Evolutionary conservation across 2,888 invertebrate genomes (phyloP).

Genomic region (Tuta absoluta): DNA sequence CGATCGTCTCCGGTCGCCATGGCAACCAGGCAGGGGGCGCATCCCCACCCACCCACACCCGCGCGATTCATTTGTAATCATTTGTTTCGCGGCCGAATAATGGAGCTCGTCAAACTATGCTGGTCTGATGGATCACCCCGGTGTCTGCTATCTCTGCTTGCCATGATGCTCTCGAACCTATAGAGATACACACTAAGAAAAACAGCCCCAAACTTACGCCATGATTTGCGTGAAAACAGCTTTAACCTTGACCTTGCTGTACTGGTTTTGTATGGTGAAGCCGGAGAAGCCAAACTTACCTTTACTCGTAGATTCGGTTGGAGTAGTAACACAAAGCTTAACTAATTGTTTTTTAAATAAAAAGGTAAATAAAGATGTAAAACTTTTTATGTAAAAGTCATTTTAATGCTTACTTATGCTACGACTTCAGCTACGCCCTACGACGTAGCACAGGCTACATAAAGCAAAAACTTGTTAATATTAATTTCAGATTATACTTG

Average conservation of each 20-base stretch:
- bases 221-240: slow-evolving; percentile 7
- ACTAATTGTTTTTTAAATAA: too few relatives aligned
- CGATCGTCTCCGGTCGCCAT: slow-evolving; percentile 77
- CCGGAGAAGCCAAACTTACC: neutral
- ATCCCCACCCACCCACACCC: slow-evolving; percentile 44
- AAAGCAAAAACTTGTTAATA: too few relatives aligned
- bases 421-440: neutral
- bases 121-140: slow-evolving; percentile 69
- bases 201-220: slow-evolving; percentile 1
- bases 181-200: neutral
- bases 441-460: neutral
- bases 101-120: slow-evolving; percentile 67
- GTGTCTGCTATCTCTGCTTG: neutral
- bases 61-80: slow-evolving; percentile 78
- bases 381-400: neutral
- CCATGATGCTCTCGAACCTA: neutral
- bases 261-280: slow-evolving; percentile 5
- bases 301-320: too few relatives aligned
- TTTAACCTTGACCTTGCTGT: slow-evolving; percentile 16
- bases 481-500: too few relatives aligned
- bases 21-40: slow-evolving; percentile 56
- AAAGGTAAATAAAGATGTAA: neutral
- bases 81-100: slow-evolving; percentile 78
- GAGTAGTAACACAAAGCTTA: too few relatives aligned
- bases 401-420: neutral